Evolutionary conservation across 2,888 invertebrate species (phyloP), one percentile per base, ranked within the genome.

Genomic region (Cheiracanthium punctorium): DNA sequence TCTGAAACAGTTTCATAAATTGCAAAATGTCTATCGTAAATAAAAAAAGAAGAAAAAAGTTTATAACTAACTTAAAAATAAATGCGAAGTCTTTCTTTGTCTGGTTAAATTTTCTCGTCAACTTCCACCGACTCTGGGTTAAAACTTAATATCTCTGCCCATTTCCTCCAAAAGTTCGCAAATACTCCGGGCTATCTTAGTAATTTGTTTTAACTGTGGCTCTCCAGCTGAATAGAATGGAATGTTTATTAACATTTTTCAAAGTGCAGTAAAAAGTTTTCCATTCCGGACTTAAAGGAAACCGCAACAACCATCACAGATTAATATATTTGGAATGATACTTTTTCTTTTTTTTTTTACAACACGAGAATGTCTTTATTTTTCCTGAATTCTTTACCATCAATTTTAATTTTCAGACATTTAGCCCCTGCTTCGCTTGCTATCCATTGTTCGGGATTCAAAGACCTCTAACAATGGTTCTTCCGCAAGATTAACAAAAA

Each of bases 321-420:
- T 58, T 58, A 58, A 58, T 58, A 24, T 24, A 58, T 58, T 58
- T 58, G 24, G 24, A 58, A 58, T 58, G 70, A 28, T 33, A 37
- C 10, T 77, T 29, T 48, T 72, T 52, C 43, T n/a, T n/a, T n/a
- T n/a, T n/a, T n/a, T n/a, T n/a, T n/a, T n/a, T n/a, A n/a, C n/a
- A 71, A n/a, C 32, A 29, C 1, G 24, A 48, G 17, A 58, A 58
- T 58, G 58, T 58, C 58, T 58, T 58, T 58, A 58, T 58, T 58
- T 58, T 58, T 58, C 33, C 72, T 32, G 32, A 29, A 41, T 29
- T 33, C 80, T 52, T 24, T 43, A 52, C 43, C 80, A 81, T 81
- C 80, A 81, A 81, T 81, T 81, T 81, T 81, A 81, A 81, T 81
- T 81, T 74, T 48, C 73, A 73, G 67, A 69, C 73, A 74, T 81